Base-by-base conservation (phyloP, 2,113 vertebrate genomes). In the Urocolius indicus region DNA sequence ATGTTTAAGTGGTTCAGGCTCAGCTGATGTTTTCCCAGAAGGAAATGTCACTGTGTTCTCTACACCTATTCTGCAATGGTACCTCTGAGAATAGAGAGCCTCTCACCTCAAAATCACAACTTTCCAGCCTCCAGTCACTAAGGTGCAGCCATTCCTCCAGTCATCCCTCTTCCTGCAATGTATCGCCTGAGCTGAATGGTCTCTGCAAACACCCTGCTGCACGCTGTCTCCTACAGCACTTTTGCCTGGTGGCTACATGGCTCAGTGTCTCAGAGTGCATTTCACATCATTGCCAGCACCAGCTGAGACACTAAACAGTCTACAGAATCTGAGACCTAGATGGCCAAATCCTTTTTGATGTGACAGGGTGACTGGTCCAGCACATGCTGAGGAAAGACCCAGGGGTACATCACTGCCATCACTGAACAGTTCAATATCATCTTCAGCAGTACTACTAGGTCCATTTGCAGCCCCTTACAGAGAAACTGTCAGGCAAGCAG, bases 201-300 rank as follows among this genome's bases (percentile, higher is more conserved):
- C 26, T 43, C 26, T 61, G 62, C 26, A 66, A 67, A 81, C 54
- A 2, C 27, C 11, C 17, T 24, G 27, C 34, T 49, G 21, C 16
- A 34, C 29, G 3, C 19, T 18, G 18, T 52, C 51, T 66, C 58
- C 54, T 34, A 11, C 46, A 74, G 32, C 16, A 65, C 36, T 34
- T 71, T 38, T 57, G 22, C 0, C 0, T 32, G 16, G 32, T 34
- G 62, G 48, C 34, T 75, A 14, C 1, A 0, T 20, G 26, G 7
- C 27, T 69, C 63, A 24, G 24, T 3, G 6, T 19, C 48, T 72
- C 52, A 36, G 29, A 59, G 29, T 18, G 43, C 45, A 21, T 15
- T 29, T 48, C 75, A 36, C 8, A 17, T 13, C 29, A 34, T 6
- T 27, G 6, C 38, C 57, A 75, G 36, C 18, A 23, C 13, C n/a